A percentile compares a stretch with the other conserved stretches of the same genome.
These are phyloP conservation scores for Tachycineta bicolor DNA, from an alignment of 2,113 vertebrate species.

Conservation along the genomic window DNA sequence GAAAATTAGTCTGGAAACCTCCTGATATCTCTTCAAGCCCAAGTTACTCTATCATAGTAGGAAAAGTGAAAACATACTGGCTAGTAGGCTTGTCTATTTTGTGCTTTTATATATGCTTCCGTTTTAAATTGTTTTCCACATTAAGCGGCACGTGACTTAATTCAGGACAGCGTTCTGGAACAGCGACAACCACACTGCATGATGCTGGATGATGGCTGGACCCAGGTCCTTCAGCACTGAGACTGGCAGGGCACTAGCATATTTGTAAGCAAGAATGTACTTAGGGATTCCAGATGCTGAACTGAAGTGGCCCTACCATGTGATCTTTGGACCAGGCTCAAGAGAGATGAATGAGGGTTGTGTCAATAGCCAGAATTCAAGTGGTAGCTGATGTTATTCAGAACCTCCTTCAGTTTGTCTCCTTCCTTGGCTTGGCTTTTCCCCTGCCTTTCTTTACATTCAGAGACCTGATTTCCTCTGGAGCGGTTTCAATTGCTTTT, in stretches of 20 bases:
- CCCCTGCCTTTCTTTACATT: not conserved
- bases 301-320: constrained; percentile 44
- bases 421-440: constrained; percentile 21
- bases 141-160: not conserved
- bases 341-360: constrained; percentile 43
- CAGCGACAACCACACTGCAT: not conserved
- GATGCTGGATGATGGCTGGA: not conserved
- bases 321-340: constrained; percentile 54
- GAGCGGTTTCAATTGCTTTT: not conserved
- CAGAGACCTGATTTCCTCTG: not conserved
- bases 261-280: constrained; percentile 43
- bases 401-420: not conserved
- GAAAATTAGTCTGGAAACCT: not conserved
- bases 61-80: not conserved
- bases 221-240: constrained; percentile 2
- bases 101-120: not conserved
- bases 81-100: not conserved
- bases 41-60: not conserved
- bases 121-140: not conserved
- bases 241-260: constrained; percentile 17
- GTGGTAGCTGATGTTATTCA: constrained; percentile 34
- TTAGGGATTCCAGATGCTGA: constrained; percentile 55
- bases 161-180: not conserved
- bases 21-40: not conserved
- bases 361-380: constrained; percentile 34